Base-by-base conservation (phyloP, 1,140 invertebrate species). In the Calliphora vicina region DNA sequence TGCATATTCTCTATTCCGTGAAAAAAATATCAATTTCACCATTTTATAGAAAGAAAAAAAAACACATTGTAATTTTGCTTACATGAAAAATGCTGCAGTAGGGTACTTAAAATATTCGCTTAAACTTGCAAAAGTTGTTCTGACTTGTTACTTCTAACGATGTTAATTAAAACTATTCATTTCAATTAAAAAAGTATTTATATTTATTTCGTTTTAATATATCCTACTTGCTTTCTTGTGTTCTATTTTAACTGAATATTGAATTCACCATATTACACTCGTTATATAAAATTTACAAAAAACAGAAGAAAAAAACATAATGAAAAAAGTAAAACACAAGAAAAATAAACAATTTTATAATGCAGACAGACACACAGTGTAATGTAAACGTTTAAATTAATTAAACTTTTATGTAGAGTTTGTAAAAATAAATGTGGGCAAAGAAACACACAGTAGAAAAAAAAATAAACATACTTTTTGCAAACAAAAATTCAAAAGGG, bases 351-450 rank as follows among this genome's bases (percentile, higher is more conserved):
- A 9, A 25, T 71, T 57, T 35, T 35, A 35, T 15, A 13, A 57
- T 4, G 67, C 5, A 72, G 73, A 76, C 35, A 42, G n/a, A 76
- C 35, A 76, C 17, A 42, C 29, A 5, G 35, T 76, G 73, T 76
- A 76, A 76, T 76, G 73, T 76, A 76, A 42, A 76, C 73, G 73
- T 76, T 76, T 76, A 76, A 76, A 76, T 76, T 76, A 76, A 76
- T 76, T 76, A 76, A 76, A 76, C 29, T 76, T 76, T 76, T 76
- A 76, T 42, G 73, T 76, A 35, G 73, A 29, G 73, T 67, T 67
- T 17, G 17, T 20, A 42, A 20, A 76, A 76, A 20, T 17, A 76
- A 42, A 76, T 27, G 35, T 35, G 35, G 35, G 35, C 72, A 73
- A 27, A 26, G 25, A 27, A 73, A 27, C 29, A 73, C 9, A 73